Conservation (phyloP, 2,888 invertebrate genomes). For the Cinara cedri region DNA sequence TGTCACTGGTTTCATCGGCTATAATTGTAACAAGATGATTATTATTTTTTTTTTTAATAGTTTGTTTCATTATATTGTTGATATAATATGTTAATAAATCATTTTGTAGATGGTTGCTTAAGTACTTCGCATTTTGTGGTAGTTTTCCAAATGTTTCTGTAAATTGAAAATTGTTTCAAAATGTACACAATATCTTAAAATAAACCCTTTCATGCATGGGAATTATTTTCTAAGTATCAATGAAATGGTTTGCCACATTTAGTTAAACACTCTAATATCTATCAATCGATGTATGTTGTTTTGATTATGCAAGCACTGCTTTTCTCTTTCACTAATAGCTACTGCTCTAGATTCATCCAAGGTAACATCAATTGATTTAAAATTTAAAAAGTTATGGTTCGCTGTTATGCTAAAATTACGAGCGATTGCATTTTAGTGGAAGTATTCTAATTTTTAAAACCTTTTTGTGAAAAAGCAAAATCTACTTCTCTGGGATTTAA, state of each 20-base stretch:
- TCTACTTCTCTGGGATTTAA: background rate
- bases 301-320: background rate
- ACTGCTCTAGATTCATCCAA: background rate
- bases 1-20: background rate
- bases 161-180: background rate
- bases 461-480: background rate
- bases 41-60: background rate
- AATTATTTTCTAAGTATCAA: no score
- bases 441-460: background rate
- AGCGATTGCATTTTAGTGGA: background rate
- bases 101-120: background rate
- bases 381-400: background rate
- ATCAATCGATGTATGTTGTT: background rate
- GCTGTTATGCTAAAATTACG: conserved; percentile 3
- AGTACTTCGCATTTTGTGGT: background rate
- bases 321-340: conserved; percentile 1
- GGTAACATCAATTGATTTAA: background rate
- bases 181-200: background rate
- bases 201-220: background rate
- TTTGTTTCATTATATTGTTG: background rate
- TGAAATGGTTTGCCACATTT: background rate
- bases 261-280: background rate
- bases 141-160: background rate
- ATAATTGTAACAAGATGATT: background rate
- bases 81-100: background rate